Evolutionary conservation across 2,797 vertebrate species (phyloP).

Genomic region (Ceryle rudis): DNA sequence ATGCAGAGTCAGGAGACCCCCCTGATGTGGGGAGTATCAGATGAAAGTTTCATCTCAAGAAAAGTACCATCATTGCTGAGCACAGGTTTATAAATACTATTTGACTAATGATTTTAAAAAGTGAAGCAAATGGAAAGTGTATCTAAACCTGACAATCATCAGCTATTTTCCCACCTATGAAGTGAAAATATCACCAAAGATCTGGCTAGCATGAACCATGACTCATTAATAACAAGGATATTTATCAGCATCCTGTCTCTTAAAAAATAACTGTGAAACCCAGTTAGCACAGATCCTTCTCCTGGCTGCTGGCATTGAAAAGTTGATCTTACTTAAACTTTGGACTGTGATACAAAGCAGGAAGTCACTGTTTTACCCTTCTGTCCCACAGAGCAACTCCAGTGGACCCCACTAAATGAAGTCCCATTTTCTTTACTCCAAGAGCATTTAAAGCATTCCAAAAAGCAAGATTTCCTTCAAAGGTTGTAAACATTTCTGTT

Average conservation of each 20-base stretch:
- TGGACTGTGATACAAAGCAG: background rate
- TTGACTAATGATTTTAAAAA: slow-evolving; percentile 47
- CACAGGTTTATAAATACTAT: background rate
- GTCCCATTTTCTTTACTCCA: background rate
- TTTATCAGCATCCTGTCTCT: slow-evolving; percentile 52
- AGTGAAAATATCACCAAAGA: background rate
- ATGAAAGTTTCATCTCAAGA: background rate
- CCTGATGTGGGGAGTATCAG: background rate
- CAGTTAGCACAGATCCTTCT: background rate
- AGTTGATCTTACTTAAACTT: background rate
- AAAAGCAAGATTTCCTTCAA: background rate
- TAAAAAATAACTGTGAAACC: background rate
- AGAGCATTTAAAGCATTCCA: background rate
- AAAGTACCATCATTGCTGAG: background rate
- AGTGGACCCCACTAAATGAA: background rate
- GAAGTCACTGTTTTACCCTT: background rate
- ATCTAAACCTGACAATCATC: slow-evolving; percentile 31
- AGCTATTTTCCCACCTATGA: slow-evolving; percentile 32
- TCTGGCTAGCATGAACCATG: background rate
- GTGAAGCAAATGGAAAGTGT: background rate
- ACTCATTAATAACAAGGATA: slow-evolving; percentile 54
- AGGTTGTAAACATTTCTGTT: background rate
- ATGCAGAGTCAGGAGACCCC: background rate
- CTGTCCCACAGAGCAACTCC: background rate
- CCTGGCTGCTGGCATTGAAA: background rate